Conservation (phyloP, 2,888 invertebrate species). For the Timandra comae region DNA sequence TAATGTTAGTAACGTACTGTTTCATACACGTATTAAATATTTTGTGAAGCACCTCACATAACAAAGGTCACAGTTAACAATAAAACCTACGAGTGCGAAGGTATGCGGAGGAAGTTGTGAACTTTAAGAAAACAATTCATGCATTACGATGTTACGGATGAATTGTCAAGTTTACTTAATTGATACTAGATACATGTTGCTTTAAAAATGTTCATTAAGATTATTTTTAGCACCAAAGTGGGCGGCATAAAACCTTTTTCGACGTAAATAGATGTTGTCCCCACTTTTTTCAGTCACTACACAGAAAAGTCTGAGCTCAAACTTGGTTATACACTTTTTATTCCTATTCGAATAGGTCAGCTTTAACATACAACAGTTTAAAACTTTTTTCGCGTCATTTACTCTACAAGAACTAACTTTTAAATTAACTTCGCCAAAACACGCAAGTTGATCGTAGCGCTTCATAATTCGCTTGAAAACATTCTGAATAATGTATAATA, state of each 20-base stretch:
- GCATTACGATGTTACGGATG: slow-evolving; percentile 48
- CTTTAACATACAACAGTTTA: slow-evolving; percentile 26
- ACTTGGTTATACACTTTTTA: slow-evolving; percentile 13
- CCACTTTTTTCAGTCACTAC: slow-evolving; percentile 10
- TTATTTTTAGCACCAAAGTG: slow-evolving; percentile 7
- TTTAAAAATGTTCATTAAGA: slow-evolving; percentile 4
- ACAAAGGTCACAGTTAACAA: slow-evolving; percentile 35
- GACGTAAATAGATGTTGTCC: background rate
- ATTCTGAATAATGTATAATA: slow-evolving; percentile 58
- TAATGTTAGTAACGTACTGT: too few species aligned
- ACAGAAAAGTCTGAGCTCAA: slow-evolving; percentile 8
- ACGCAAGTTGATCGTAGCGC: slow-evolving; percentile 53
- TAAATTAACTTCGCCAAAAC: slow-evolving; percentile 46
- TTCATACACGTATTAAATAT: too few species aligned
- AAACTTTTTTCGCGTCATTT: slow-evolving; percentile 24
- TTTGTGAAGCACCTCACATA: too few species aligned
- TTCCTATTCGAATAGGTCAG: slow-evolving; percentile 25
- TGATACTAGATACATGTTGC: slow-evolving; percentile 20
- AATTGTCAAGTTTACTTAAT: slow-evolving; percentile 46
- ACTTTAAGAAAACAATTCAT: slow-evolving; percentile 50
- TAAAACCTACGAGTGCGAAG: slow-evolving; percentile 3
- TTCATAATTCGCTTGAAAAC: slow-evolving; percentile 57
- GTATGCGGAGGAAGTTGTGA: slow-evolving; percentile 44
- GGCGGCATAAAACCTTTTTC: slow-evolving; percentile 4
- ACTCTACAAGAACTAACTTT: slow-evolving; percentile 30